Base-by-base conservation (phyloP, 1,140 invertebrate genomes). In the Aphidius gifuensis region DNA sequence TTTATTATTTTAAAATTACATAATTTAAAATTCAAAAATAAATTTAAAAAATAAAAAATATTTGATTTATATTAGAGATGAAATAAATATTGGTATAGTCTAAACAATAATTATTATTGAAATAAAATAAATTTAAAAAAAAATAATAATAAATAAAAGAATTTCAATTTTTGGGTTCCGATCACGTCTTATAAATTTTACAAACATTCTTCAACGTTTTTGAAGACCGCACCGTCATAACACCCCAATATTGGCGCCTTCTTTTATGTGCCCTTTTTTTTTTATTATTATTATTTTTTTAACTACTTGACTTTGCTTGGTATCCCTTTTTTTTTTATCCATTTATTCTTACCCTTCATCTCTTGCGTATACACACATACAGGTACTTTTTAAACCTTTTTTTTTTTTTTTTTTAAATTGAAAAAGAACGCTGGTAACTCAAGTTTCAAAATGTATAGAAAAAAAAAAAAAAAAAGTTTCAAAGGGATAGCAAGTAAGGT, bases 201-300 rank as follows among this genome's bases (percentile, higher is more conserved):
- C 21, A 61, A 54, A 61, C 49, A 61, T 54, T 51, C 39, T 23
- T 23, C 11, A 6, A 9, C 39, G 21, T 21, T 46, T 43, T 51
- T 32, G 42, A 59, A 8, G 32, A 40, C 42, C n/a, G 39, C 39
- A 23, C 60, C 51, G 45, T 61, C 60, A 61, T 61, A 61, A 61
- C 38, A 56, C 53, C 23, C 23, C 16, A 42, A 42, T 44, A 61
- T 61, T 61, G 60, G 60, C 39, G 60, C 60, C 60, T 61, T 43
- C 44, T 55, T 56, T 58, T 58, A 58, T 40, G 56, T 47, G n/a
- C 40, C 38, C 51, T 54, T 32, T 47, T 9, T 47, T 47, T n/a
- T n/a, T 54, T 54, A 16, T 16, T 16, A 16, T 40, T 6, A 54
- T 40, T n/a, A 54, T 9, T 54, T 32, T 32, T 51, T 38, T 60